Base-by-base conservation (phyloP, 2,797 vertebrate genomes). In the Acipenser oxyrinchus region DNA sequence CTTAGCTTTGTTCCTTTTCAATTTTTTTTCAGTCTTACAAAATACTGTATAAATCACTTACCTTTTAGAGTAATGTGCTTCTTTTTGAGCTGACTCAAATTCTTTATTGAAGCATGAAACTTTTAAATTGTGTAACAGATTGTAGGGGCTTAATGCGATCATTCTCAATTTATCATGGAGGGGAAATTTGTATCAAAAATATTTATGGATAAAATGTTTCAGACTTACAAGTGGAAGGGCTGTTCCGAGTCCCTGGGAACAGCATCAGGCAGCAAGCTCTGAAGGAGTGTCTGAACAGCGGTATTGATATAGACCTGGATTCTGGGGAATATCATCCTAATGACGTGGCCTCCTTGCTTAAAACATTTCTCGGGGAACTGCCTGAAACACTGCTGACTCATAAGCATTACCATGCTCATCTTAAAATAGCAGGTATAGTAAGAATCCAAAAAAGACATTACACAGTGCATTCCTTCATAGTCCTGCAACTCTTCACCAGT, bases 211-310 rank as follows among this genome's bases (percentile, higher is more conserved):
- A 2, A 37, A 37, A 53, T 62, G 9, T 9, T 77, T 73, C 79
- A 99, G 96, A 96, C 78, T 88, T 99, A n/a, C 91, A 95, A n/a
- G 89, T 95, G 52, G 95, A 97, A 81, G 96, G 96, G 51, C 87
- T 98, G 73, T 99, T 99, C 72, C 90, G 96, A 60, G 91, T 98
- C 51, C 95, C 96, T 4, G 96, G 96, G 68, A 98, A 98, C 82
- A 97, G 92, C 60, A 80, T 94, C 67, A 89, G 96, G 66, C 95
- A 95, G 81, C 95, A 98, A 81, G 78, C 84, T 64, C 82, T 99
- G 73, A 92, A 87, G 77, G 96, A 99, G 76, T 90, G 93, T 71
- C 89, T 99, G 63, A 94, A 95, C 82, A 91, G 86, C 0, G 96
- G 94, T 6, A 78, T 78, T 0, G 93, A 95, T 60, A 87, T 98